These are phyloP conservation scores for Willisornis vidua DNA, from an alignment of 2,113 vertebrate genomes.

Conservation along the genomic window DNA sequence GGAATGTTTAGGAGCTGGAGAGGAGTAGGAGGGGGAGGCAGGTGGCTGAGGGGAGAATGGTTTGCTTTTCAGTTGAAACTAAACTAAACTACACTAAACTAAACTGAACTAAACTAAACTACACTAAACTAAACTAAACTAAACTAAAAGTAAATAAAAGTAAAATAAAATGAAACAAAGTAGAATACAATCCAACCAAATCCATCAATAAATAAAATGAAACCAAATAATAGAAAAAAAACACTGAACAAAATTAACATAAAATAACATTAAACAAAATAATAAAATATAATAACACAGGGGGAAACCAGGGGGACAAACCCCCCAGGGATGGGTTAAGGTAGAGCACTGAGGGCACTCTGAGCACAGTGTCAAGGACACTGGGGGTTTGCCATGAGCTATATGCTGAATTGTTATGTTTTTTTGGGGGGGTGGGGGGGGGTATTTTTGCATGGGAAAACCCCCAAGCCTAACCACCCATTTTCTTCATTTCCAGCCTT, in stretches of 20 bases:
- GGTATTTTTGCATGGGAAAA: background rate
- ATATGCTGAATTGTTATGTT: rapidly evolving
- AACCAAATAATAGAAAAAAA: background rate
- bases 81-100: background rate
- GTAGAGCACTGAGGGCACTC: background rate
- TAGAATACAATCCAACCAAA: rapidly evolving
- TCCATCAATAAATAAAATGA: rapidly evolving
- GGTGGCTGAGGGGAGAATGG: rapidly evolving
- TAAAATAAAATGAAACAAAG: background rate
- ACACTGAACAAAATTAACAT: rapidly evolving
- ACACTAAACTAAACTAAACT: too few species aligned
- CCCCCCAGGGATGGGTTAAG: too few species aligned
- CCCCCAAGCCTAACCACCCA: rapidly evolving
- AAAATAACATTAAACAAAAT: background rate
- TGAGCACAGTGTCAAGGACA: rapidly evolving
- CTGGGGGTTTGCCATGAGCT: background rate
- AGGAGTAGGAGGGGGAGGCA: background rate
- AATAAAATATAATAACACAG: background rate
- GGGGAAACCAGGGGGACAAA: background rate
- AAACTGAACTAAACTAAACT: background rate
- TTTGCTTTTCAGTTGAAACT: background rate
- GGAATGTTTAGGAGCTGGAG: background rate
- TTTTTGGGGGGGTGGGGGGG: background rate
- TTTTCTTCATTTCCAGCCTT: background rate
- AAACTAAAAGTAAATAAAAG: background rate